phyloP scores from a whole-genome alignment of 2,113 vertebrate species.

The Perognathus longimembris region DNA sequence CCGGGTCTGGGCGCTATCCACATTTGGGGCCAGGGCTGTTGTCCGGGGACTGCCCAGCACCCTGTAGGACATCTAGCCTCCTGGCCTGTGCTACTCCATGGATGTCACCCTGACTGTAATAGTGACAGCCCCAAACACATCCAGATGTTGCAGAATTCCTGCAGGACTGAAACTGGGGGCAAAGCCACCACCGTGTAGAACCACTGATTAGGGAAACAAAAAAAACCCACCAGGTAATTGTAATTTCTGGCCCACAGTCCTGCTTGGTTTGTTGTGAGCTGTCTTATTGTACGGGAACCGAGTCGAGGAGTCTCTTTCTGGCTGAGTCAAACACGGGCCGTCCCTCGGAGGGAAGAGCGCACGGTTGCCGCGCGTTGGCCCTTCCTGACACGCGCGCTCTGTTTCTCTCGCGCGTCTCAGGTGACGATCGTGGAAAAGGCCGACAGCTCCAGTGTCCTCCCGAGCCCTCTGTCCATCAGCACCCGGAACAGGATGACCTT shows the following conservation, averaged over 20 bases:
- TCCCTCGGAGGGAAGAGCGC: neutral
- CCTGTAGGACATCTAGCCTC: rapidly evolving
- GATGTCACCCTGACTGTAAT: no score
- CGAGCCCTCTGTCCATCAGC: conserved; percentile 97
- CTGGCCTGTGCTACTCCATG: no score
- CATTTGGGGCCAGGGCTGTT: rapidly evolving
- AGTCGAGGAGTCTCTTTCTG: neutral
- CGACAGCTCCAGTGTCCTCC: conserved; percentile 97
- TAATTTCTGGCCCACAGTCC: neutral
- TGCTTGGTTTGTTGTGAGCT: neutral
- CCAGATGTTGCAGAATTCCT: neutral
- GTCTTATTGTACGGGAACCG: neutral
- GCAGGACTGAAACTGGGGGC: neutral
- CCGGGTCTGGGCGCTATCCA: neutral
- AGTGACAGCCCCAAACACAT: neutral
- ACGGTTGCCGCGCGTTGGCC: no score
- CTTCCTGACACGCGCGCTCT: neutral
- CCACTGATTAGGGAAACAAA: neutral
- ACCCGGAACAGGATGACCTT: conserved; percentile 99
- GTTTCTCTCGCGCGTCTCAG: conserved; percentile 82
- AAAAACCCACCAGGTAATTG: neutral
- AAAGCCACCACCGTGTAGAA: neutral
- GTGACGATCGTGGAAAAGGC: conserved; percentile 99
- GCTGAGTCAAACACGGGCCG: neutral
- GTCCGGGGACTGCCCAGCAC: neutral